These are phyloP conservation scores for Ophraella communa DNA, from an alignment of 2,888 invertebrate species.

Conservation along the genomic window DNA sequence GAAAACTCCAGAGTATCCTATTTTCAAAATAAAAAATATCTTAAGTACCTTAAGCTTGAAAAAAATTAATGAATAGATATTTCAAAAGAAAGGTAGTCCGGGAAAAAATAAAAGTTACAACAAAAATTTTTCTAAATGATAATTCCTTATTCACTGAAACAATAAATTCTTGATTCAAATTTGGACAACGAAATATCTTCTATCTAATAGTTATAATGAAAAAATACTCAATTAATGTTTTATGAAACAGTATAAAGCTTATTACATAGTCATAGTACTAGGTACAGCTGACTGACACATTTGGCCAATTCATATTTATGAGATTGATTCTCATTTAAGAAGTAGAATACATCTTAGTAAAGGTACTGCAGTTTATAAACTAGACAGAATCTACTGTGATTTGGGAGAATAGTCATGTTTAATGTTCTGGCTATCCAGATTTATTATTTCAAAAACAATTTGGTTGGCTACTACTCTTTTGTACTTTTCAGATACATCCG, in stretches of 20 bases:
- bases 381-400: too few species aligned
- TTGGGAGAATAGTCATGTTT: too few species aligned
- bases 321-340: neutral
- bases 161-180: neutral
- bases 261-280: too few species aligned
- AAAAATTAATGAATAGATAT: neutral
- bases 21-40: neutral
- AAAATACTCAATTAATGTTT: neutral
- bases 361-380: too few species aligned
- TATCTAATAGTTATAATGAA: neutral
- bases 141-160: neutral
- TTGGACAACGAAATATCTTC: neutral
- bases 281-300: neutral
- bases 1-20: too few species aligned
- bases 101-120: neutral
- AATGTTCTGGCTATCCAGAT: neutral
- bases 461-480: neutral
- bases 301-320: too few species aligned
- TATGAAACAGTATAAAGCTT: neutral
- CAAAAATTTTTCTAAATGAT: neutral
- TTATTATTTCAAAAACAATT: neutral
- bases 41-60: neutral
- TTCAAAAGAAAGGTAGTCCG: neutral
- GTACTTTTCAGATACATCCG: slow-evolving; percentile 1
- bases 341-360: too few species aligned